Evolutionary conservation across 2,888 invertebrate genomes (phyloP).

Genomic region (Drosophila nr. fundita): DNA sequence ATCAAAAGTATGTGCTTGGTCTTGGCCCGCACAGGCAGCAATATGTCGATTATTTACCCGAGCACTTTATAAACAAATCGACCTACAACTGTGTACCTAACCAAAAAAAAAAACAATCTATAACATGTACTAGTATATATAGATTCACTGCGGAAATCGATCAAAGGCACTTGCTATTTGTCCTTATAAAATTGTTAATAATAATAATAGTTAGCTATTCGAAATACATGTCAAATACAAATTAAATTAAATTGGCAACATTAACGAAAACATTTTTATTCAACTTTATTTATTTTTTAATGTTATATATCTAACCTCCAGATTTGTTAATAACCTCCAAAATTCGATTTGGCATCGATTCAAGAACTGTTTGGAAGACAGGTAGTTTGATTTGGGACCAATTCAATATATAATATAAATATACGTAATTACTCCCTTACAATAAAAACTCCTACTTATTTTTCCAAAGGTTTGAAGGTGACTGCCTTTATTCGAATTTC

Average conservation of each 20-base stretch:
- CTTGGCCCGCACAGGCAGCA: constrained; percentile 53
- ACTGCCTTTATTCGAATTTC: too few species aligned
- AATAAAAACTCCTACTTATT: too few species aligned
- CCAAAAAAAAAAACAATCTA: constrained; percentile 47
- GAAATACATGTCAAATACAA: neutral
- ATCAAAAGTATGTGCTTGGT: constrained; percentile 51
- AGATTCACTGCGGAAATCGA: constrained; percentile 6
- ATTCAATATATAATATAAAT: too few species aligned
- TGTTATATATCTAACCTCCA: neutral
- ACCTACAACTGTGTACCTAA: constrained; percentile 25
- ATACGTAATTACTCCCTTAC: too few species aligned
- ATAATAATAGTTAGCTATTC: too few species aligned
- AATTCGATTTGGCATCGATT: too few species aligned
- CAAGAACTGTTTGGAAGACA: neutral
- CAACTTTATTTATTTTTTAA: neutral
- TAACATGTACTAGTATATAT: neutral
- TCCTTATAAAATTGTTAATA: neutral
- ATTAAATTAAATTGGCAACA: neutral
- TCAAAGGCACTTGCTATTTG: neutral
- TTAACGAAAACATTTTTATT: neutral
- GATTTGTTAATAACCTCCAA: too few species aligned
- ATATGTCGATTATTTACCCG: constrained; percentile 58
- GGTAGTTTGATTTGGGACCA: neutral
- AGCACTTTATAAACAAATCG: constrained; percentile 56
- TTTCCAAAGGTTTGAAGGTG: too few species aligned